Evolutionary conservation across 2,888 invertebrate genomes (phyloP), one percentile per base, ranked within the genome.

Genomic region (Eucriotettix oculatus): DNA sequence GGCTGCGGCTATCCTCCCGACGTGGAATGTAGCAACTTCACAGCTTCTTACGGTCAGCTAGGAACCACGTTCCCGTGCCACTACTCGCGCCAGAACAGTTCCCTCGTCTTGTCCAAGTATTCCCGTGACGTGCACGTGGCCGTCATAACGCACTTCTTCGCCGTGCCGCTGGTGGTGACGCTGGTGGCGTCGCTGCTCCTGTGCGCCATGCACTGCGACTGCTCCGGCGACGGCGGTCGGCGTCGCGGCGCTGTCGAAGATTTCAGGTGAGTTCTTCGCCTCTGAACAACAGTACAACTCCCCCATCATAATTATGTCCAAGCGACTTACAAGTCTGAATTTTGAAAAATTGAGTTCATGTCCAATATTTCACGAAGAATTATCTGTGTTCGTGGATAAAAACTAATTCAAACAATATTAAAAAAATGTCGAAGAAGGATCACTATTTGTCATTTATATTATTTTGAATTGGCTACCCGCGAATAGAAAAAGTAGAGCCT

Each of bases 181-280:
- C 79, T 89, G 66, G 86, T 89, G 68, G 89, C 90, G 65, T 90
- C 90, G 61, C 84, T 90, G 66, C 88, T 87, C 42, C 79, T 90
- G 62, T 91, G 90, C 74, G 85, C 90, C 62, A 82, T 90, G 81
- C 90, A 90, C 73, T 91, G 90, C 74, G 90, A 90, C 74, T 90
- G 90, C 74, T 80, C 84, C 66, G 82, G 74, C 68, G 80, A 78
- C 52, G 58, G 57, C 16, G 43, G 60, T 10, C 57, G 62, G 16
- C 56, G 57, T 11, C 60, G 61, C 44, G 57, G 56, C 12, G 60
- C 62, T 55, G 59, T 63, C 52, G 62, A 63, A 56, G 61, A 61
- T 58, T 56, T 60, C 58, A 64, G 64, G 64, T 62, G 29, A 29
- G 29, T n/a, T n/a, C n/a, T n/a, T n/a, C n/a, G n/a, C n/a, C n/a